Base-by-base conservation (phyloP, 2,888 invertebrate genomes). In the Conops quadrifasciatus region DNA sequence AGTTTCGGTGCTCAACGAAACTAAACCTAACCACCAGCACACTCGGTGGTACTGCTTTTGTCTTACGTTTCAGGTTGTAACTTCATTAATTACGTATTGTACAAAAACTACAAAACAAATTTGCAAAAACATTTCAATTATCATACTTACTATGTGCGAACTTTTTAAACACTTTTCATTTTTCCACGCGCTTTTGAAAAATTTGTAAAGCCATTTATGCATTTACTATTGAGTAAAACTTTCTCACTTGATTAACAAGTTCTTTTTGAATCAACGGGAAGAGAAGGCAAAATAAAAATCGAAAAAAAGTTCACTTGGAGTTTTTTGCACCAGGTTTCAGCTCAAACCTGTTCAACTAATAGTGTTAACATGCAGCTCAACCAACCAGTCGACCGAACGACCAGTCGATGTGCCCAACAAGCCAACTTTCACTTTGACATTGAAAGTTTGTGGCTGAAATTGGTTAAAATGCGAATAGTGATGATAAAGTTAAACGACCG, bases 361-460 rank as follows among this genome's bases (percentile, higher is more conserved):
- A 36, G 36, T 9, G 36, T n/a, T n/a, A n/a, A n/a, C n/a, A n/a
- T n/a, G n/a, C n/a, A n/a, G n/a, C n/a, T n/a, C n/a, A n/a, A n/a
- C n/a, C n/a, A 15, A 9, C n/a, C 56, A 45, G 58, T 43, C n/a
- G 58, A 19, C 59, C 19, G 45, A 53, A 24, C 65, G 16, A 63
- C 30, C 28, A 21, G 21, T 45, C 7, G 45, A 43, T 72, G 36
- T 43, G 36, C 47, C 51, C 65, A 74, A 69, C 72, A 78, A 81
- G 80, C 78, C 79, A 83, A 85, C 84, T 84, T 84, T 84, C 84
- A 83, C 84, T 84, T 80, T 85, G 84, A 84, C 84, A 84, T 85
- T 84, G 84, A 84, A 84, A 82, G 78, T 75, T 68, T 49, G 36
- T 58, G 53, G n/a, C 65, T 69, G 67, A 67, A 56, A 74, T 66